These are phyloP conservation scores for Ceratosolen fusciceps DNA, from an alignment of 1,140 invertebrate species.

Conservation along the genomic window DNA sequence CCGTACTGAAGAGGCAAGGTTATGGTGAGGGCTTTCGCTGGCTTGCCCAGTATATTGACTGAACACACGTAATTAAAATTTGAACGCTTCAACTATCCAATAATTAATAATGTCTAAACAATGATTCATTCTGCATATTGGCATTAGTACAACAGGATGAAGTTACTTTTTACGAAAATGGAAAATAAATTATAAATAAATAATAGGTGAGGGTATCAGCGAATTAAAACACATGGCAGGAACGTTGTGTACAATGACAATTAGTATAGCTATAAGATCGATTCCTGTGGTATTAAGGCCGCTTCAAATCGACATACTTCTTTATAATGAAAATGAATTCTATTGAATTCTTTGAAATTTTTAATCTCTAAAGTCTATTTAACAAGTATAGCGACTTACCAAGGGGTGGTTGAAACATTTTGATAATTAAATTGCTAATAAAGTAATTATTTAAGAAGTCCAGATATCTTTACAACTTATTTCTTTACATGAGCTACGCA, in stretches of 20 bases:
- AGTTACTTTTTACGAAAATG: constrained; percentile 46
- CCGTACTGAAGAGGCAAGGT: constrained; percentile 97
- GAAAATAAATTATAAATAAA: constrained; percentile 43
- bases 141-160: constrained; percentile 49
- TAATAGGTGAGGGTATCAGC: constrained; percentile 49
- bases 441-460: constrained; percentile 62
- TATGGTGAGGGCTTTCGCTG: constrained; percentile 99
- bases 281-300: constrained; percentile 54
- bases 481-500: constrained; percentile 50
- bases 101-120: constrained; percentile 59
- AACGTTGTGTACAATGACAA: constrained; percentile 44
- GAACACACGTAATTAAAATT: constrained; percentile 69
- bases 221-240: constrained; percentile 42
- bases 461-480: constrained; percentile 56
- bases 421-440: constrained; percentile 65
- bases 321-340: constrained; percentile 48
- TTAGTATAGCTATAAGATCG: constrained; percentile 50
- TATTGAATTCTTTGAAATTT: constrained; percentile 51
- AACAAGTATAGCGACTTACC: constrained; percentile 51
- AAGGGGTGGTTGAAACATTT: constrained; percentile 61
- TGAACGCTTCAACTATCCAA: constrained; percentile 60
- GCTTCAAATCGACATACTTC: constrained; percentile 43
- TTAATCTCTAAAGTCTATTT: constrained; percentile 54
- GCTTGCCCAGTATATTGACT: constrained; percentile 98
- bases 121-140: constrained; percentile 53